Evolutionary conservation across 37 sponge, comb jelly and placozoan species (phyloP).

Genomic region (Spongia lamella): DNA sequence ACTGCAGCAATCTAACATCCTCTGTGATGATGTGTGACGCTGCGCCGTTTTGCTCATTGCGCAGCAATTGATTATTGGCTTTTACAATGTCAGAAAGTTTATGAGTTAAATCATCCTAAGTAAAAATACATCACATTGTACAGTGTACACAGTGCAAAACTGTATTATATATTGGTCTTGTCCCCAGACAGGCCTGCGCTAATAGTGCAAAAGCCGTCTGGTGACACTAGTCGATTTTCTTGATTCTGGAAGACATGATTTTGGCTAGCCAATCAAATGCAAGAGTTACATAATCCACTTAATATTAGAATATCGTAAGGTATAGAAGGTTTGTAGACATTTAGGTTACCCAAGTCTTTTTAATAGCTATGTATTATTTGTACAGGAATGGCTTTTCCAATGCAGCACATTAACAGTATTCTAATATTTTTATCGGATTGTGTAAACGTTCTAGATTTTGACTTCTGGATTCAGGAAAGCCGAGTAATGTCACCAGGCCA

Average conservation of each 20-base stretch:
- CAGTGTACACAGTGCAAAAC: not conserved
- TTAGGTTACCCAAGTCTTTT: too few relatives aligned
- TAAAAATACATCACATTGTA: not conserved
- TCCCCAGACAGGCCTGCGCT: too few relatives aligned
- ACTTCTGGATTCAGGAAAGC: not conserved
- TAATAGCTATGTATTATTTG: too few relatives aligned
- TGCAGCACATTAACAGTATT: not conserved
- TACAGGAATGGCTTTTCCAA: too few relatives aligned
- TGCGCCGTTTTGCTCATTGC: conserved; percentile 97
- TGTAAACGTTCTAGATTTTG: not conserved
- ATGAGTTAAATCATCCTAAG: conserved; percentile 97
- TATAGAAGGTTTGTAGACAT: too few relatives aligned
- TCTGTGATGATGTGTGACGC: conserved; percentile 96
- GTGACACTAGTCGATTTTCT: too few relatives aligned
- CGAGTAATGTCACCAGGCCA: not conserved
- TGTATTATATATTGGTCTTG: too few relatives aligned
- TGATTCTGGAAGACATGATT: too few relatives aligned
- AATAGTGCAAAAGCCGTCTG: too few relatives aligned
- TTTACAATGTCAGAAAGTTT: conserved; percentile 98
- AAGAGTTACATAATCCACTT: too few relatives aligned
- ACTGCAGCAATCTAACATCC: conserved; percentile 97
- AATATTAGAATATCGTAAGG: too few relatives aligned
- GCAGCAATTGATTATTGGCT: conserved; percentile 90
- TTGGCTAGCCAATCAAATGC: too few relatives aligned
- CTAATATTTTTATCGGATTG: conserved; percentile 2